phyloP scores from a whole-genome alignment of 2,113 vertebrate species.

The Mobula birostris region DNA sequence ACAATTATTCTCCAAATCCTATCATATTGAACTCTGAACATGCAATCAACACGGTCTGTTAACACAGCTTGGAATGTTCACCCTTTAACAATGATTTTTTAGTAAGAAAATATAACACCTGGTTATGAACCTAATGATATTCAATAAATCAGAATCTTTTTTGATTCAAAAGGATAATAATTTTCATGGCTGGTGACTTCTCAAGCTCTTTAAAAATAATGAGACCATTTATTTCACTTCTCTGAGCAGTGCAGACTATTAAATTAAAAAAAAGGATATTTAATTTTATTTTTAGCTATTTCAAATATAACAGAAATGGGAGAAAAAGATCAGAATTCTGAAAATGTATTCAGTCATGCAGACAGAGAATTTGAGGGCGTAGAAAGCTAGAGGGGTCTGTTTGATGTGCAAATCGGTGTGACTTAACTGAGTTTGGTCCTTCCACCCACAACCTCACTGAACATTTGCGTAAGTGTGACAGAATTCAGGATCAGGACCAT shows the following conservation, averaged over 20 bases:
- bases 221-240: neutral
- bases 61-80: neutral
- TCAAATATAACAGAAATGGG: neutral
- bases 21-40: neutral
- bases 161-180: neutral
- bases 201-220: neutral
- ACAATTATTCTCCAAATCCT: neutral
- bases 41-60: neutral
- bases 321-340: neutral
- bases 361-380: neutral
- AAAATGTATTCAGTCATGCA: neutral
- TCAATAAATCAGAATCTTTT: neutral
- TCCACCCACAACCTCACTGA: neutral
- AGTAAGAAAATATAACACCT: neutral
- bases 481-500: too few relatives aligned
- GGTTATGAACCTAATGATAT: neutral
- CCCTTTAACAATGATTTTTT: neutral
- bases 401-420: neutral
- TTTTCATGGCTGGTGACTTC: neutral
- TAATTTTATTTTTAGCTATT: conserved; percentile 15
- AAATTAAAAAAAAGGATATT: neutral
- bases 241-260: neutral
- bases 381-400: neutral
- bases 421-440: neutral
- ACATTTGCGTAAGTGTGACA: neutral